A percentile compares a stretch with the other conserved stretches of the same genome.
Evolutionary conservation across 2,797 vertebrate species (phyloP).

Genomic region (Chelon labrosus): DNA sequence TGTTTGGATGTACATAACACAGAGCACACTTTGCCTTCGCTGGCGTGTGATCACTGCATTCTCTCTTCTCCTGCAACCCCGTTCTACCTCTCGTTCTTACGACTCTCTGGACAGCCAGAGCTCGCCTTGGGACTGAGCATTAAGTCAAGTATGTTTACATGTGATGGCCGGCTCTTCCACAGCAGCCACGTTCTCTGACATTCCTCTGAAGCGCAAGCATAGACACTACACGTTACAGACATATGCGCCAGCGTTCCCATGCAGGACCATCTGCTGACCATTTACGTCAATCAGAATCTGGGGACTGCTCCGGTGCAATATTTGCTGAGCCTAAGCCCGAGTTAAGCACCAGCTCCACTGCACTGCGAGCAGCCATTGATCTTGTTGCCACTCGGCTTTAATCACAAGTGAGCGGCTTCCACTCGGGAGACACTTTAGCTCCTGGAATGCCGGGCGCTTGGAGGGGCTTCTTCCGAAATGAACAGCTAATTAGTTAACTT

Average conservation of each 20-base stretch:
- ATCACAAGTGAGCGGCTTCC: slow-evolving; percentile 38
- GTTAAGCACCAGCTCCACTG: slow-evolving; percentile 6
- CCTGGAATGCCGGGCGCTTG: slow-evolving; percentile 1
- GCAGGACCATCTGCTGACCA: slow-evolving; percentile 1
- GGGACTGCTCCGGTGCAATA: neutral
- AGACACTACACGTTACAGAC: neutral
- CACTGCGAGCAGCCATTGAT: slow-evolving; percentile 34
- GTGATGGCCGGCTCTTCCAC: neutral
- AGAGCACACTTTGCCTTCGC: neutral
- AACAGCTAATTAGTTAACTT: slow-evolving; percentile 50
- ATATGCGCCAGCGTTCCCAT: neutral
- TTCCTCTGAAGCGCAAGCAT: neutral
- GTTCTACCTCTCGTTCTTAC: slow-evolving; percentile 10
- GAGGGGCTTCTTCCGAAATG: slow-evolving; percentile 24
- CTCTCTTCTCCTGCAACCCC: slow-evolving; percentile 13
- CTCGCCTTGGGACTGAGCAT: slow-evolving; percentile 37
- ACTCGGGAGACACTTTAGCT: slow-evolving; percentile 23
- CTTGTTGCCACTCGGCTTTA: slow-evolving; percentile 30
- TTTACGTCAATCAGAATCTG: slow-evolving; percentile 24
- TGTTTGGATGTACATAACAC: slow-evolving; percentile 2
- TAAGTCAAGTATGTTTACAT: slow-evolving; percentile 37
- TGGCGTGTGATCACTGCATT: slow-evolving; percentile 5
- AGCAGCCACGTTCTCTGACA: slow-evolving; percentile 6
- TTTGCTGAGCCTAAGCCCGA: slow-evolving; percentile 2
- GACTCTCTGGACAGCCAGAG: slow-evolving; percentile 29